Evolutionary conservation across 2,888 invertebrate genomes (phyloP).

Genomic region (Anaspis maculata): DNA sequence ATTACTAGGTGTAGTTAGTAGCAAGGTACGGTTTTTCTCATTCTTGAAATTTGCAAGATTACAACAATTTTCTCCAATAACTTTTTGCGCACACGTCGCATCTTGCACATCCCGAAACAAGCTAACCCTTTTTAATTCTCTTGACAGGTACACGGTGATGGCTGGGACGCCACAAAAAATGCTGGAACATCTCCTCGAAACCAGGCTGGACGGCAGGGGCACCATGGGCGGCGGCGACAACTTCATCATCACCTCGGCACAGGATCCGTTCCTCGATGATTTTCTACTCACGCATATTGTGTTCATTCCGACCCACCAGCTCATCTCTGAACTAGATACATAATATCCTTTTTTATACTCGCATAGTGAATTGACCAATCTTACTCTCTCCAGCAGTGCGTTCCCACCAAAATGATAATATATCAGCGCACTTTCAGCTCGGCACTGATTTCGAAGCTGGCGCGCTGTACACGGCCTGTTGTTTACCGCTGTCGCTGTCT

Average conservation of each 20-base stretch:
- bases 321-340: constrained; percentile 64
- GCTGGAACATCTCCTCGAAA: constrained; percentile 77
- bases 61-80: neutral
- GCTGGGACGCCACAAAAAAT: constrained; percentile 80
- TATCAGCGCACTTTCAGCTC: neutral
- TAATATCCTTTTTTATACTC: constrained; percentile 63
- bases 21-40: too few species aligned
- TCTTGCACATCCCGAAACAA: too few species aligned
- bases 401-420: too few species aligned
- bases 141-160: constrained; percentile 70
- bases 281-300: constrained; percentile 76
- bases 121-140: constrained; percentile 1
- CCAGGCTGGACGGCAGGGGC: constrained; percentile 58
- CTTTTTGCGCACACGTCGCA: too few species aligned
- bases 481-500: too few species aligned
- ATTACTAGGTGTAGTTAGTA: too few species aligned
- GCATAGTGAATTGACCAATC: too few species aligned
- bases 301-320: constrained; percentile 68
- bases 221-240: constrained; percentile 43
- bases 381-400: too few species aligned
- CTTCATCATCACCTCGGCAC: constrained; percentile 36
- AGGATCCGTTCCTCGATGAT: constrained; percentile 73
- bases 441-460: too few species aligned
- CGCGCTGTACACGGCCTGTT: too few species aligned
- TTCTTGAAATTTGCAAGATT: neutral